These are phyloP conservation scores for Leptinotarsa undecemlineata DNA, from an alignment of 1,140 invertebrate genomes.

Conservation along the genomic window DNA sequence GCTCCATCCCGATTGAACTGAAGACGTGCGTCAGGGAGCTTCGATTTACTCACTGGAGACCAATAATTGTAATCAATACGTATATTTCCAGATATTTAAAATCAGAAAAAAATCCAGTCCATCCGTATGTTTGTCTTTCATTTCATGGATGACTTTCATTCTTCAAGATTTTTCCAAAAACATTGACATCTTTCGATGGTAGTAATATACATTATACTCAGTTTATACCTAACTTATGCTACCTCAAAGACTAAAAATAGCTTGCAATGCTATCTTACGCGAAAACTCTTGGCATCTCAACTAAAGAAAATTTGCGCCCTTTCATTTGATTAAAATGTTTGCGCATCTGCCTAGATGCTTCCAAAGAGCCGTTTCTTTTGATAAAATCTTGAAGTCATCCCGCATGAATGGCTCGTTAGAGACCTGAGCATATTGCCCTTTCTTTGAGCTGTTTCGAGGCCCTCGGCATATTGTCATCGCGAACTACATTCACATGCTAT, in stretches of 20 bases:
- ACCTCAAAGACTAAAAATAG: neutral
- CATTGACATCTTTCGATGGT: no score
- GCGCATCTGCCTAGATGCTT: neutral
- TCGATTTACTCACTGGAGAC: no score
- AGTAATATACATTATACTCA: no score
- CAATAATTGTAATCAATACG: no score
- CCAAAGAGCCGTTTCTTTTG: neutral
- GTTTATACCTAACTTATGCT: no score
- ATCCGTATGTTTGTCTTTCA: no score
- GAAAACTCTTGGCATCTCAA: neutral
- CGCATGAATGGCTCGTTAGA: constrained; percentile 2
- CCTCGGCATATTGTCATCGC: neutral
- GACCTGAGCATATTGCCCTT: neutral
- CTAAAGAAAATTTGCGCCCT: neutral
- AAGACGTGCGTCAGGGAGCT: no score
- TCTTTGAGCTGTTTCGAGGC: neutral
- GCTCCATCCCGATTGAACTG: no score
- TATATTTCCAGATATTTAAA: no score
- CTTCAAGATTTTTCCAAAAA: no score
- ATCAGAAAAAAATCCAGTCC: no score
- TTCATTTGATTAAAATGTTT: constrained; percentile 8
- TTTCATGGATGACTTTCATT: no score
- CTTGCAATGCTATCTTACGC: neutral
- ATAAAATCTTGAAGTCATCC: constrained; percentile 6
- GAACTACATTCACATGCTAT: neutral